Base-by-base conservation (phyloP, 2,888 invertebrate genomes). In the Nephrotoma flavescens region DNA sequence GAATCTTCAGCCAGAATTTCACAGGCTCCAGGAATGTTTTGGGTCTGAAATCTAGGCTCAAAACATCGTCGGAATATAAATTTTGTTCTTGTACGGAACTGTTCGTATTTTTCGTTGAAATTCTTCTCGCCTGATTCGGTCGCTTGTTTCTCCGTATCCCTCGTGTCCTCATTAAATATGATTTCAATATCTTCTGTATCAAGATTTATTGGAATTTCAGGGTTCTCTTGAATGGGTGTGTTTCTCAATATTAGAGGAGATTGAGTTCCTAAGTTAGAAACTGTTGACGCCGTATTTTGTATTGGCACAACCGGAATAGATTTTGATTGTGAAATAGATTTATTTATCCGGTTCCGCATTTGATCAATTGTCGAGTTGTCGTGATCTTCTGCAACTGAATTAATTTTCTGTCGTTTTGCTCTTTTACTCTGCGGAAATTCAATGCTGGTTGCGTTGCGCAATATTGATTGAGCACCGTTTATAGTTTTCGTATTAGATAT, bases 21-120 rank as follows among this genome's bases (percentile, higher is more conserved):
- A 88, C 94, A 93, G 88, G 92, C 93, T 57, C 94, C 93, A 87
- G 93, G 93, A 0, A 91, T 90, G 85, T 90, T 90, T 88, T 92
- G 92, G 7, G 94, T 93, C 89, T 95, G 93, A 89, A 94, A 95
- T n/a, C 96, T 96, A 84, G 93, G 92, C 90, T 96, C 95, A 91
- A 95, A 96, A 90, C 96, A 96, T 87, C 95, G 93, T 88, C 94
- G 93, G 89, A 96, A 96, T 87, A 96, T 94, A 0, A 85, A 85
- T 85, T 44, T 42, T 45, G 42, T 31, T 19, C 44, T 42, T 5
- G 84, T 71, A 15, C 84, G 41, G n/a, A 84, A 41, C 7, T 44
- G 45, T 85, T 45, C 85, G 7, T 85, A 44, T 44, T 44, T 85
- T 45, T 85, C 44, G 87, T 1, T 88, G 88, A 12, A 88, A 87